These are phyloP conservation scores for Acanthochromis polyacanthus DNA, from an alignment of 2,113 vertebrate species.

Conservation along the genomic window DNA sequence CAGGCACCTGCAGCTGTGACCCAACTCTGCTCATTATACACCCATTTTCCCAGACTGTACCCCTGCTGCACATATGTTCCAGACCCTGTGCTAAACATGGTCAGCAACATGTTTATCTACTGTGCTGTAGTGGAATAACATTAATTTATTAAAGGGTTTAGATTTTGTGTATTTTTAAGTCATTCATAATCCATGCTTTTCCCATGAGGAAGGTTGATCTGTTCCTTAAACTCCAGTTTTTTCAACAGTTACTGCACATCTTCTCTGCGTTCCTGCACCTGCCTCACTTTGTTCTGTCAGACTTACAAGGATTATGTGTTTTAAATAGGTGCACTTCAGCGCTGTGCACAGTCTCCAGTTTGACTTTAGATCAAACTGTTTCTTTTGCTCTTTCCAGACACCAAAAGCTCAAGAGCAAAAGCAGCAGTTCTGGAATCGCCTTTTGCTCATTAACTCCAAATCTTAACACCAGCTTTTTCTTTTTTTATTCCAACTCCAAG, in stretches of 20 bases:
- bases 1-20: constrained; percentile 38
- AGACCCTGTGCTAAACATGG: not conserved
- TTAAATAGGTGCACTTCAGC: not conserved
- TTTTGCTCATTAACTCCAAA: constrained; percentile 50
- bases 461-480: constrained; percentile 2
- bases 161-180: constrained; percentile 1
- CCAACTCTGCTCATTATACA: constrained; percentile 33
- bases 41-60: constrained; percentile 21
- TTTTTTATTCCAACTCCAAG: constrained; percentile 22
- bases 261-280: not conserved
- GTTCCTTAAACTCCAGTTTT: not conserved
- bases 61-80: constrained; percentile 24
- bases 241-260: not conserved
- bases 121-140: not conserved
- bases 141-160: not conserved
- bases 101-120: not conserved
- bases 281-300: not conserved
- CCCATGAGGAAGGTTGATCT: not conserved
- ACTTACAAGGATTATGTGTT: not conserved
- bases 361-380: constrained; percentile 22
- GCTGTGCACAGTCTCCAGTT: not conserved
- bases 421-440: constrained; percentile 3
- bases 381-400: constrained; percentile 4
- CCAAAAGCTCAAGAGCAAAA: constrained; percentile 30
- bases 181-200: constrained; percentile 6